Percentiles rank a stretch among this genome's conserved stretches.
phyloP scores from a whole-genome alignment of 2,888 invertebrate genomes.

The Habroteleia sp. region DNA sequence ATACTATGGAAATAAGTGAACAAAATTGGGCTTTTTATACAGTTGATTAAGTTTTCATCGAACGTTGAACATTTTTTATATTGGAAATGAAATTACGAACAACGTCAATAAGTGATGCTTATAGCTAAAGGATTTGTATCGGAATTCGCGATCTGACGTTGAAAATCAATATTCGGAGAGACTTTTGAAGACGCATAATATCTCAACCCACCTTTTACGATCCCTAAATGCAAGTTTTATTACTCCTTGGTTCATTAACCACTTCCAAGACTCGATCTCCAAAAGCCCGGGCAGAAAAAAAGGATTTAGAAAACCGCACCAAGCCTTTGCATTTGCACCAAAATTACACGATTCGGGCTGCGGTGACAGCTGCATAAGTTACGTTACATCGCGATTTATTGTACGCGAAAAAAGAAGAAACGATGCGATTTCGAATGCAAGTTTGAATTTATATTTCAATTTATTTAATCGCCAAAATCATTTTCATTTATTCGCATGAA shows the following conservation, averaged over 20 bases:
- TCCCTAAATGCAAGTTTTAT: conserved; percentile 57
- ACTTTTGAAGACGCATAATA: conserved; percentile 45
- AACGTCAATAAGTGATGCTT: conserved; percentile 36
- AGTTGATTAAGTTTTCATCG: too few species aligned
- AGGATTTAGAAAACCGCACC: conserved; percentile 34
- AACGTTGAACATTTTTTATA: too few species aligned
- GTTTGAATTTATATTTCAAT: conserved; percentile 1
- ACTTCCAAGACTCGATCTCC: conserved; percentile 24
- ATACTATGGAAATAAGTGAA: too few species aligned
- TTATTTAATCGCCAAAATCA: too few species aligned
- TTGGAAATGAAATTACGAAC: conserved; percentile 10
- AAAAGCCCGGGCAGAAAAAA: conserved; percentile 29
- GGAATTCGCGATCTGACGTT: conserved; percentile 41
- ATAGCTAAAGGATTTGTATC: conserved; percentile 37
- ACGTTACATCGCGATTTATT: conserved; percentile 26
- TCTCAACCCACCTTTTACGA: conserved; percentile 51
- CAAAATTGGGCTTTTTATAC: too few species aligned
- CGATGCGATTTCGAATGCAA: conserved; percentile 3
- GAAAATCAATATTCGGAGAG: conserved; percentile 49
- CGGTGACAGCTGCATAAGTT: conserved; percentile 36
- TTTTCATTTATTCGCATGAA: too few species aligned
- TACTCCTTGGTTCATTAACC: conserved; percentile 54
- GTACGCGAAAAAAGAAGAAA: conserved; percentile 4
- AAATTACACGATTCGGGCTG: conserved; percentile 32
- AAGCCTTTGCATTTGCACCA: conserved; percentile 28